These are phyloP conservation scores for Nyctibius bracteatus DNA, from an alignment of 2,113 vertebrate genomes.

Conservation along the genomic window DNA sequence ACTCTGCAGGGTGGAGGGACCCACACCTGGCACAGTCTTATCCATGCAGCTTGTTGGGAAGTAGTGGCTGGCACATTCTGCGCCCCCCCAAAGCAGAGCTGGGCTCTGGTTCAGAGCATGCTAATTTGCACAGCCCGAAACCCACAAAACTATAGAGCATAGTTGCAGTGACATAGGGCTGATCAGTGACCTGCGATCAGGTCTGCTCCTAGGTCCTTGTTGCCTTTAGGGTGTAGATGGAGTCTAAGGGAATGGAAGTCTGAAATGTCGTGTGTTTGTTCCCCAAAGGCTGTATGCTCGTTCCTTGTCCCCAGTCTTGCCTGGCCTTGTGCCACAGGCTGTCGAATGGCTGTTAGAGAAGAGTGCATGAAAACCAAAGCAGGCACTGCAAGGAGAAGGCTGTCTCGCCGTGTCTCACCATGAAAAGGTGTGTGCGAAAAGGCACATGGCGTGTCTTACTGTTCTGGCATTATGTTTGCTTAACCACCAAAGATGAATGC, in stretches of 20 bases:
- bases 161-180: background rate
- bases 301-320: background rate
- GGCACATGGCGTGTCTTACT: background rate
- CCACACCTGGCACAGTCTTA: background rate
- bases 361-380: background rate
- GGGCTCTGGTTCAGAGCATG: background rate
- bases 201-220: background rate
- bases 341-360: background rate
- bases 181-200: background rate
- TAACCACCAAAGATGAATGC: background rate
- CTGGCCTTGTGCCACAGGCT: background rate
- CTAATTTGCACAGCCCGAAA: background rate
- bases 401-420: fast-evolving
- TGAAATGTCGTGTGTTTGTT: background rate
- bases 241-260: background rate
- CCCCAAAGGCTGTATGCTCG: background rate
- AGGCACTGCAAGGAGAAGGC: background rate
- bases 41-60: background rate
- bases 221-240: background rate
- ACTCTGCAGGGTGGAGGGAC: background rate
- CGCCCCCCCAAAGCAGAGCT: background rate
- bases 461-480: background rate
- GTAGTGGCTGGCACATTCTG: background rate
- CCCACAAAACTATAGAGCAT: fast-evolving
- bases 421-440: background rate